Conservation (phyloP, 2,888 invertebrate genomes). For the Dinocampus coccinellae region DNA sequence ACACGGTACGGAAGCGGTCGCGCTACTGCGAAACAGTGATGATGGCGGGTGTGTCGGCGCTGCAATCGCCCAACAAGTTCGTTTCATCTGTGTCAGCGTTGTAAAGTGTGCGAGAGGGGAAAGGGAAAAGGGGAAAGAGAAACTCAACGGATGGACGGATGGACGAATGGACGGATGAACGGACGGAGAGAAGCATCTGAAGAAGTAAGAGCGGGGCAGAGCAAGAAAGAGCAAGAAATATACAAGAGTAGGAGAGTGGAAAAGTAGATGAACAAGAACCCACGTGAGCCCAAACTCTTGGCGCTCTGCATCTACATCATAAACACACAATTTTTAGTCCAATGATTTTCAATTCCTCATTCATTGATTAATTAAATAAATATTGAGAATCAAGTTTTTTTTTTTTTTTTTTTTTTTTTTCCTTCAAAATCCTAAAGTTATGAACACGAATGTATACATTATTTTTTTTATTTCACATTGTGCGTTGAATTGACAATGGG, state of each 20-base stretch:
- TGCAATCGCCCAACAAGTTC: background rate
- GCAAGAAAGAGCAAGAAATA: background rate
- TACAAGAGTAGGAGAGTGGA: background rate
- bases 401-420: too few relatives aligned
- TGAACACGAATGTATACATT: slow-evolving; percentile 45
- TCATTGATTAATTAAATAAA: too few relatives aligned
- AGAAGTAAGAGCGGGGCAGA: too few relatives aligned
- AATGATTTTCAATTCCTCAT: too few relatives aligned
- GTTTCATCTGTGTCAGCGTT: background rate
- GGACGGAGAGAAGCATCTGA: too few relatives aligned
- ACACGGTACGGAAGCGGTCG: slow-evolving; percentile 62
- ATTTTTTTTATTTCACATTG: too few relatives aligned
- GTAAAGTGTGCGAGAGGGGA: slow-evolving; percentile 6
- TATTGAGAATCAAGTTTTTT: too few relatives aligned
- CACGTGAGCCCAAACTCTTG: slow-evolving; percentile 59
- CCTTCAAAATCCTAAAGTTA: too few relatives aligned
- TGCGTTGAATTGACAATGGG: too few relatives aligned
- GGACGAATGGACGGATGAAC: slow-evolving; percentile 9
- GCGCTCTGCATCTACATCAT: background rate
- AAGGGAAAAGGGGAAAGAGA: slow-evolving; percentile 22
- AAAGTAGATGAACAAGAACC: slow-evolving; percentile 46
- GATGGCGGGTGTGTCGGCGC: slow-evolving; percentile 38
- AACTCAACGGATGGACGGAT: slow-evolving; percentile 44
- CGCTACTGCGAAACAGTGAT: slow-evolving; percentile 62
- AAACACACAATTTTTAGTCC: background rate